A percentile compares a stretch with the other conserved stretches of the same genome.
phyloP scores from a whole-genome alignment of 1,140 invertebrate species.

The Drosophila bifasciata region DNA sequence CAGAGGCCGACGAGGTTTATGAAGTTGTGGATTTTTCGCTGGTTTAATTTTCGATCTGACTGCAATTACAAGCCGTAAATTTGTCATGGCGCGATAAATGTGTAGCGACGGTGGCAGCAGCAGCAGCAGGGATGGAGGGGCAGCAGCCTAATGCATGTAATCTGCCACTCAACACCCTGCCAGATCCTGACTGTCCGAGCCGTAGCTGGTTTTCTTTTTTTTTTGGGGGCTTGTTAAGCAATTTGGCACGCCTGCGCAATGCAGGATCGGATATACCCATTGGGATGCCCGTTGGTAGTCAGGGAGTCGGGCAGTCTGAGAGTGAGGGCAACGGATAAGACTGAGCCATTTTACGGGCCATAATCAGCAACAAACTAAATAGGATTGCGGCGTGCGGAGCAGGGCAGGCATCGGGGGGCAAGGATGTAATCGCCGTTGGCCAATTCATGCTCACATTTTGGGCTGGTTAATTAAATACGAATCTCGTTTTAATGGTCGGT shows the following conservation, averaged over 20 bases:
- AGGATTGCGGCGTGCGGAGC: neutral
- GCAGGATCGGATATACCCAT: constrained; percentile 7
- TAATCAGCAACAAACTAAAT: constrained; percentile 76
- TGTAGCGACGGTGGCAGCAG: constrained; percentile 20
- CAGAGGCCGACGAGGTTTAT: constrained; percentile 54
- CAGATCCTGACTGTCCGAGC: constrained; percentile 25
- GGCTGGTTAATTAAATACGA: constrained; percentile 81
- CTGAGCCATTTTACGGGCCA: constrained; percentile 38
- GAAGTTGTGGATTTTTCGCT: constrained; percentile 76
- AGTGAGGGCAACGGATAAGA: neutral
- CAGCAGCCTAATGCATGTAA: constrained; percentile 80
- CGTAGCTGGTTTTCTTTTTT: neutral
- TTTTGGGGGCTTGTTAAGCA: constrained; percentile 54
- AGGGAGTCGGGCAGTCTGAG: no score
- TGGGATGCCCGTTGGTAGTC: neutral
- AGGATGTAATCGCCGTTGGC: constrained; percentile 46
- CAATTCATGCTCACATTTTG: constrained; percentile 84
- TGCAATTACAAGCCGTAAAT: constrained; percentile 83
- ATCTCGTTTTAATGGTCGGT: constrained; percentile 81
- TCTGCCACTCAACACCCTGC: constrained; percentile 81
- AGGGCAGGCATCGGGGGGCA: neutral
- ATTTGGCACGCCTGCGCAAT: constrained; percentile 59
- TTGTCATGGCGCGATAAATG: constrained; percentile 82
- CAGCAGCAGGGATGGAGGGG: neutral
- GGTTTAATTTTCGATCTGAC: constrained; percentile 70